Base-by-base conservation (phyloP, 2,797 vertebrate genomes). In the Brotula barbata region DNA sequence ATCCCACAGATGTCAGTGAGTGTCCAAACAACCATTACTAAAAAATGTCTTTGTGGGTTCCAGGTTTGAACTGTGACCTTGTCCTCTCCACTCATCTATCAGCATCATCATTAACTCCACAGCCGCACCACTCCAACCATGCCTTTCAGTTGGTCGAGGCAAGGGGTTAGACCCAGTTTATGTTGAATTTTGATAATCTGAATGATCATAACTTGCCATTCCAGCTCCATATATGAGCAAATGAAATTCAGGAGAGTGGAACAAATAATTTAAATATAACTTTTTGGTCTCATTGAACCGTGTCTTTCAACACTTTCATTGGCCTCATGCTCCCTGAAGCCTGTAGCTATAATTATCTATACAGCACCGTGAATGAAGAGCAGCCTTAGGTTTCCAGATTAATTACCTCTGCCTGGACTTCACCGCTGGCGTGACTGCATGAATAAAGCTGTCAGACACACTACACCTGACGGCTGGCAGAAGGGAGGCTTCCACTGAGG, bases 391-490 rank as follows among this genome's bases (percentile, higher is more conserved):
- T 85, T 87, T 79, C 51, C 72, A 80, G 73, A 87, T 86, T 82
- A 88, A 87, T 87, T 84, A 86, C 83, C 68, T 75, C 43, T 77
- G 76, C 60, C 64, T 71, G 73, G 82, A 84, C 70, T 75, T 81
- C 84, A 70, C 78, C 57, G 73, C 64, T 75, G 77, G 80, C 63
- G 59, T 77, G 76, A 51, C 71, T 50, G 75, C 73, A 75, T 73
- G 86, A 82, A 88, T 85, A 73, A 84, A 87, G 82, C 84, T 81
- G 77, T 83, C 55, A 54, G 79, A 85, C 75, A 82, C 67, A 81
- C 51, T 77, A 81, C 72, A 85, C 74, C 82, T 81, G 78, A 85
- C 22, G 68, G 70, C 68, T 62, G 58, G 34, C 61, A 67, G 68
- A 53, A 17, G 53, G 53, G 68, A 75, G 70, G 55, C 57, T 17